phyloP scores from a whole-genome alignment of 2,797 vertebrate species.

The Xenopus petersii region DNA sequence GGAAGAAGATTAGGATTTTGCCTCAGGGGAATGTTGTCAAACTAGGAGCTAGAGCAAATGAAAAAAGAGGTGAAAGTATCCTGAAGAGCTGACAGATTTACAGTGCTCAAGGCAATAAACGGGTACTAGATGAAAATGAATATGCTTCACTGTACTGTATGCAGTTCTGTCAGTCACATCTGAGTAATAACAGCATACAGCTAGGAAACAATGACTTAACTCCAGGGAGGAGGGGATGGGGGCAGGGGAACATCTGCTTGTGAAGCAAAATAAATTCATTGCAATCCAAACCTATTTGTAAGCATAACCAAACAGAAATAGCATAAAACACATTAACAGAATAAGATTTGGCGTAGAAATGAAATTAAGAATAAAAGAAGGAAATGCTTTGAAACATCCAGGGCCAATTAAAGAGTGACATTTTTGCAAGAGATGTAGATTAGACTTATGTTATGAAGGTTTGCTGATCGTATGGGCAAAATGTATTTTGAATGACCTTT shows the following conservation, averaged over 20 bases:
- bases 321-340: neutral
- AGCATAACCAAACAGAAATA: neutral
- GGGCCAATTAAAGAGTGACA: no score
- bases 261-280: conserved; percentile 49
- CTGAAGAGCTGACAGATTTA: conserved; percentile 79
- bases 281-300: neutral
- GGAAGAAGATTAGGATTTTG: conserved; percentile 80
- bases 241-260: conserved; percentile 8
- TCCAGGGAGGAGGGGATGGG: conserved; percentile 48
- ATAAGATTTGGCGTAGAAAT: no score
- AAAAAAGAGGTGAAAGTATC: conserved; percentile 75
- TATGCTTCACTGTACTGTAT: conserved; percentile 61
- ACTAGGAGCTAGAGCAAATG: conserved; percentile 74
- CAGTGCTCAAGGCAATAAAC: conserved; percentile 74
- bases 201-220: conserved; percentile 62
- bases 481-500: no score
- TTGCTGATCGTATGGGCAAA: no score
- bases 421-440: no score
- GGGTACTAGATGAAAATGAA: conserved; percentile 67
- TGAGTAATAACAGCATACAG: conserved; percentile 59
- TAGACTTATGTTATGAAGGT: no score
- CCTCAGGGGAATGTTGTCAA: conserved; percentile 79
- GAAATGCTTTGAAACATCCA: no score
- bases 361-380: no score
- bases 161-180: conserved; percentile 61